phyloP scores from a whole-genome alignment of 2,797 vertebrate genomes.

The Chromobotia macracanthus region DNA sequence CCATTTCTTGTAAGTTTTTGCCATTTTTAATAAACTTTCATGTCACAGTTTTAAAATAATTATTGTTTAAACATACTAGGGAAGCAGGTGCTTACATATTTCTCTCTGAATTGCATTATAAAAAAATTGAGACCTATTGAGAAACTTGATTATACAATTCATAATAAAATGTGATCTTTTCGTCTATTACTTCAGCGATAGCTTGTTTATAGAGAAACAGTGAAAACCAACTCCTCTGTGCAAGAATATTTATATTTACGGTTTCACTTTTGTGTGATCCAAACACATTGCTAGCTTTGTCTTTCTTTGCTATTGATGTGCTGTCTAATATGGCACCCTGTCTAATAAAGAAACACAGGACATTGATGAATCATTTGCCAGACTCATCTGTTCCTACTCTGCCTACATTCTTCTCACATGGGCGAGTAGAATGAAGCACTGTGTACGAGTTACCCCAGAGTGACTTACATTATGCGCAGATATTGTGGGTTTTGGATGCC shows the following conservation, averaged over 20 bases:
- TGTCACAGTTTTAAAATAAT: neutral
- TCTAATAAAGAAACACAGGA: constrained; percentile 1
- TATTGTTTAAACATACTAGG: no score
- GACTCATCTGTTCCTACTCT: neutral
- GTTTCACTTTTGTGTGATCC: neutral
- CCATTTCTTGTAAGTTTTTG: no score
- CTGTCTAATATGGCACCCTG: neutral
- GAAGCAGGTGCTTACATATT: no score
- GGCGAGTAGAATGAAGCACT: neutral
- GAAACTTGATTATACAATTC: no score
- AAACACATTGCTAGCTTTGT: neutral
- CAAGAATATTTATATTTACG: no score
- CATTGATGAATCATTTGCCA: neutral
- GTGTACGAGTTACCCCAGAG: neutral
- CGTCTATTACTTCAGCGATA: no score
- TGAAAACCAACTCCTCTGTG: neutral
- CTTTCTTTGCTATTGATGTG: neutral
- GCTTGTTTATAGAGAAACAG: no score
- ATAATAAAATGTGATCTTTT: no score
- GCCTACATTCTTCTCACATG: neutral
- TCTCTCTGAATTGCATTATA: no score
- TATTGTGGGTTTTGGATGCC: neutral
- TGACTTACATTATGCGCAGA: neutral
- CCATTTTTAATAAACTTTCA: neutral
- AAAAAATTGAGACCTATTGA: no score